Evolutionary conservation across 1,140 invertebrate species (phyloP).

Genomic region (Rhopalosiphum padi): DNA sequence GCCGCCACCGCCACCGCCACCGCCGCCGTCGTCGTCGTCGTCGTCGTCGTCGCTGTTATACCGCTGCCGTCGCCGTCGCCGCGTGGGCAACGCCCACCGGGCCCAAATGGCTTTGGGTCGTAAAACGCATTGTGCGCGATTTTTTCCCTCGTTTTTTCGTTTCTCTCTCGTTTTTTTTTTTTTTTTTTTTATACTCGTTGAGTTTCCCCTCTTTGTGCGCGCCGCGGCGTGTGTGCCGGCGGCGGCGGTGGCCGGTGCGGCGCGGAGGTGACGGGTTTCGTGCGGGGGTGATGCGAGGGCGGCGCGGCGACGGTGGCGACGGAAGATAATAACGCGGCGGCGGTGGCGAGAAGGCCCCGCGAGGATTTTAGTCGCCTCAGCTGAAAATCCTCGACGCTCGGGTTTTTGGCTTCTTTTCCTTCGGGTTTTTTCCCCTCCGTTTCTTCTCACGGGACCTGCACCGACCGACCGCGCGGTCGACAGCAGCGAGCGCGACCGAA

Average conservation of each 20-base stretch:
- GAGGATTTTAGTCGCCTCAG: conserved; percentile 44
- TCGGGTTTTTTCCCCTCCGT: background rate
- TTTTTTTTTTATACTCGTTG: background rate
- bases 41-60: too few relatives aligned
- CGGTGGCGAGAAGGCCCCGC: background rate
- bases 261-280: background rate
- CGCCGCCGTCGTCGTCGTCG: too few relatives aligned
- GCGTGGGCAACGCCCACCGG: conserved; percentile 25
- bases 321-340: conserved; percentile 27
- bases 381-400: conserved; percentile 20
- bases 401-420: conserved; percentile 50
- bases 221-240: background rate
- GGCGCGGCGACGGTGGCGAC: background rate
- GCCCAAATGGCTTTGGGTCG: conserved; percentile 20
- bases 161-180: background rate
- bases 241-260: background rate
- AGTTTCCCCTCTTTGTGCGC: background rate
- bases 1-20: background rate
- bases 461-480: background rate
- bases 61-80: background rate
- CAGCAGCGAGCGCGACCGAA: background rate
- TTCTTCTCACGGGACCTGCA: background rate
- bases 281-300: background rate
- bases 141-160: conserved; percentile 20
- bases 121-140: conserved; percentile 50